phyloP scores from a whole-genome alignment of 2,797 vertebrate genomes.

The Bucorvus abyssinicus region DNA sequence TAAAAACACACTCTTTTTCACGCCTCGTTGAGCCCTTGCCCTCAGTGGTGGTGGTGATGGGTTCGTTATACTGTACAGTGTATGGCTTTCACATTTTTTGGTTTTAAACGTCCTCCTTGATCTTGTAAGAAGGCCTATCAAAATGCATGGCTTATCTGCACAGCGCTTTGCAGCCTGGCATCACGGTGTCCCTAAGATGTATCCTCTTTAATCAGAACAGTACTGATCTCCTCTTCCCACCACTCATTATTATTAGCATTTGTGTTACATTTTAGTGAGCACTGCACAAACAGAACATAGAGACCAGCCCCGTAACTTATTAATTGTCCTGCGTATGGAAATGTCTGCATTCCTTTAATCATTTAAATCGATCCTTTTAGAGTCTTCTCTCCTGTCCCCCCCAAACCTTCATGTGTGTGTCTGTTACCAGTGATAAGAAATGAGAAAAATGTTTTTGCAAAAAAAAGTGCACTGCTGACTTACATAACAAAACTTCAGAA shows the following conservation, averaged over 20 bases:
- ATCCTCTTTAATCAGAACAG: slow-evolving; percentile 10
- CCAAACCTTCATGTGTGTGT: not conserved
- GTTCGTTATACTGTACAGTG: not conserved
- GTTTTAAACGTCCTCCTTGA: not conserved
- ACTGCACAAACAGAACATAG: not conserved
- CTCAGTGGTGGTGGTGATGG: not conserved
- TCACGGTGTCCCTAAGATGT: slow-evolving; percentile 8
- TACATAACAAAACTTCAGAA: not conserved
- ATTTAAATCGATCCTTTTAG: not conserved
- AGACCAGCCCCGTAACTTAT: not conserved
- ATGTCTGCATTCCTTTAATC: not conserved
- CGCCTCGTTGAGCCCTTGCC: not conserved
- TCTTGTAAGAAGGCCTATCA: not conserved
- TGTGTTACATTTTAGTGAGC: not conserved
- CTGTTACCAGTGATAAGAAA: not conserved
- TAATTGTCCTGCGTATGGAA: not conserved
- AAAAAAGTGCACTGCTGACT: not conserved
- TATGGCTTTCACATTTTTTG: not conserved
- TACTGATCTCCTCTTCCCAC: not conserved
- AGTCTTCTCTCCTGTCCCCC: not conserved
- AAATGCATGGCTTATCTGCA: not conserved
- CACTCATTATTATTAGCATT: not conserved
- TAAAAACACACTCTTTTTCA: not conserved
- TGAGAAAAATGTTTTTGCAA: not conserved
- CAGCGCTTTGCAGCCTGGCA: not conserved